Evolutionary conservation across 1,140 invertebrate species (phyloP).

Genomic region (roundworm (Caenorhabditis elegans)): WBcel235 BX284604.4:600501-601000

Average conservation of each 20-base stretch:
- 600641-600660: not conserved
- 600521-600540: no score
- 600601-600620: not conserved
- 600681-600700: not conserved
- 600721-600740: slow-evolving; percentile 17
- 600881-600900: not conserved
- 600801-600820: not conserved
- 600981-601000: slow-evolving; percentile 33
- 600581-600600: not conserved
- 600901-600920: slow-evolving; percentile 32
- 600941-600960: slow-evolving; percentile 13
- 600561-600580: not conserved
- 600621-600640: not conserved
- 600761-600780: slow-evolving; percentile 20
- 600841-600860: not conserved
- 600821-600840: not conserved
- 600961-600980: slow-evolving; percentile 23
- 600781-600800: slow-evolving; percentile 25
- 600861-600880: not conserved
- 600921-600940: slow-evolving; percentile 42
- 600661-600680: not conserved
- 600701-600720: not conserved
- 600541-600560: not conserved
- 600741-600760: slow-evolving; percentile 25
- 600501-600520: no score